phyloP scores from a whole-genome alignment of 2,113 vertebrate species.

The Odocoileus virginianus region DNA sequence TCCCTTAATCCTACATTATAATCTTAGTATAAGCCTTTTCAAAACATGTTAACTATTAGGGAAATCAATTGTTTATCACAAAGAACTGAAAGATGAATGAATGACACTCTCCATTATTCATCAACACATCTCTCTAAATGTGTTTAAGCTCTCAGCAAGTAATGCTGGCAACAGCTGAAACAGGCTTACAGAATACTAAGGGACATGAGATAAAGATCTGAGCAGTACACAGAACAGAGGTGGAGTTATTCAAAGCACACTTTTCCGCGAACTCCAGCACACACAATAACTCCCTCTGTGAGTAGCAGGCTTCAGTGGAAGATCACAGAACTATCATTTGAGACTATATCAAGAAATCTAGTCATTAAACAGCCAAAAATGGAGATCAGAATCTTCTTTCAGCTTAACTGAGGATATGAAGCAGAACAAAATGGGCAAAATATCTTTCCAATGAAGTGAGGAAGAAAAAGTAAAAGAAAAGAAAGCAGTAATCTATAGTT shows the following conservation, averaged over 20 bases:
- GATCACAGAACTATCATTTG: constrained; percentile 61
- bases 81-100: constrained; percentile 13
- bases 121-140: neutral
- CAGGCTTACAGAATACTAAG: constrained; percentile 29
- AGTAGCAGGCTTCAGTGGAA: neutral
- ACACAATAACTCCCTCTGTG: constrained; percentile 57
- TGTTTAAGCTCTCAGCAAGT: neutral
- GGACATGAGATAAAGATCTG: constrained; percentile 52
- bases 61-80: neutral
- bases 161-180: constrained; percentile 48
- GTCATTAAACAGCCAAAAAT: constrained; percentile 54
- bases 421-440: constrained; percentile 21
- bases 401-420: constrained; percentile 49
- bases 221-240: constrained; percentile 44
- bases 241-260: constrained; percentile 52
- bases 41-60: constrained; percentile 23
- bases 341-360: constrained; percentile 50
- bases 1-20: neutral
- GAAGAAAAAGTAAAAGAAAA: neutral
- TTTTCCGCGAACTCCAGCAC: neutral
- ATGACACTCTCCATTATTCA: constrained; percentile 14
- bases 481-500: neutral
- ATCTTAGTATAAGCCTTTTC: neutral
- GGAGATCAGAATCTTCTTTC: constrained; percentile 59
- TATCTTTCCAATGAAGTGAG: neutral